A percentile compares a stretch with the other conserved stretches of the same genome.
These are phyloP conservation scores for Diploscapter pachys DNA, from an alignment of 1,140 invertebrate genomes.

Conservation along the genomic window DNA sequence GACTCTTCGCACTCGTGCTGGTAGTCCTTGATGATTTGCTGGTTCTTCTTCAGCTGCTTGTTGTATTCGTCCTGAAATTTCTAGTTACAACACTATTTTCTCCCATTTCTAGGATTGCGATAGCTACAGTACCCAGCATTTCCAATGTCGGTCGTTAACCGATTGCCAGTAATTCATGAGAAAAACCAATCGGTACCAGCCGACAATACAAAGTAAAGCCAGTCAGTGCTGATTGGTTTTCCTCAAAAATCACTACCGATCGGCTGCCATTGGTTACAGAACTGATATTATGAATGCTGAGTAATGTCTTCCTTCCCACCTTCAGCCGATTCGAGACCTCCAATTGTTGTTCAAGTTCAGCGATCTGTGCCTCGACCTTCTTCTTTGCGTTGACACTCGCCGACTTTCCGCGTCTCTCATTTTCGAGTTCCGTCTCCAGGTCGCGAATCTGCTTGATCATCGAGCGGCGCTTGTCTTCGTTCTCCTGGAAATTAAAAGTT, in stretches of 20 bases:
- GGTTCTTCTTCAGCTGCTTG: slow-evolving; percentile 89
- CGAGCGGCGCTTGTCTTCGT: slow-evolving; percentile 87
- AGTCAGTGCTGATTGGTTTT: too few species aligned
- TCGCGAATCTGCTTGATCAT: slow-evolving; percentile 89
- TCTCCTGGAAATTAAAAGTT: slow-evolving; percentile 65
- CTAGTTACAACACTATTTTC: not conserved
- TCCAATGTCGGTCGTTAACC: too few species aligned
- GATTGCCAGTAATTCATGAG: too few species aligned
- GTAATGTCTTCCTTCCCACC: too few species aligned
- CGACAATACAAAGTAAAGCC: too few species aligned
- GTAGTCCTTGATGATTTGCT: slow-evolving; percentile 84
- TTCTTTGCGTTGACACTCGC: slow-evolving; percentile 81
- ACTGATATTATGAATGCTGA: too few species aligned
- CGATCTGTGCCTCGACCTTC: slow-evolving; percentile 90
- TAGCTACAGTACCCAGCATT: too few species aligned
- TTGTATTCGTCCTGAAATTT: slow-evolving; percentile 75
- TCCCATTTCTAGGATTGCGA: too few species aligned
- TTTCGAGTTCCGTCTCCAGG: slow-evolving; percentile 69
- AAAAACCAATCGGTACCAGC: too few species aligned
- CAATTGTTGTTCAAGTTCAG: slow-evolving; percentile 86
- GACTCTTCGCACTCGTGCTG: slow-evolving; percentile 87
- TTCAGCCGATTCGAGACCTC: slow-evolving; percentile 62
- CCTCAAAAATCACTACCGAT: too few species aligned
- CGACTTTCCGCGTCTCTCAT: slow-evolving; percentile 61
- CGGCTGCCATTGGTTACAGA: too few species aligned